Evolutionary conservation across 2,888 invertebrate genomes (phyloP).

Genomic region (Drosophila barbarae): DNA sequence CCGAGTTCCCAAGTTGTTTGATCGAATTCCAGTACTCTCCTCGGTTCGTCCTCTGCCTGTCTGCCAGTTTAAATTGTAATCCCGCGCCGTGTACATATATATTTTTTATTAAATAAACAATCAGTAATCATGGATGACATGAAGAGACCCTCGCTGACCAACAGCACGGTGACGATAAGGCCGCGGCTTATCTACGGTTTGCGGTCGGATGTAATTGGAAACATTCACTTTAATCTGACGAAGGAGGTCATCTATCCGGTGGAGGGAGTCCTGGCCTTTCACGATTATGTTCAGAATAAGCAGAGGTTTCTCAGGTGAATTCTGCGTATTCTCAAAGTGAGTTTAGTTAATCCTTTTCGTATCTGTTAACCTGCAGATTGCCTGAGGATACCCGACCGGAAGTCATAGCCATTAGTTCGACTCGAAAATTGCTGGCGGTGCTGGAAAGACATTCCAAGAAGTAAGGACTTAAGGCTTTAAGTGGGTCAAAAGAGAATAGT

Average conservation of each 20-base stretch:
- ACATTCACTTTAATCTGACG: slow-evolving; percentile 86
- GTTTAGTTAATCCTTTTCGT: not conserved
- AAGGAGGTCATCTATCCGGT: slow-evolving; percentile 90
- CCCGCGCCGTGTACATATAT: slow-evolving; percentile 21
- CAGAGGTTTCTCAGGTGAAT: slow-evolving; percentile 85
- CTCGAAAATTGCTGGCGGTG: slow-evolving; percentile 77
- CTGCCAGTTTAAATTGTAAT: slow-evolving; percentile 41
- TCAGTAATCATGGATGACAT: slow-evolving; percentile 52
- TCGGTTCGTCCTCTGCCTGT: slow-evolving; percentile 1
- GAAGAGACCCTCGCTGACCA: slow-evolving; percentile 28
- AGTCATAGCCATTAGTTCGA: slow-evolving; percentile 76
- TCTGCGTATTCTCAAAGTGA: accelerated
- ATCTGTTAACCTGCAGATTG: slow-evolving; percentile 58
- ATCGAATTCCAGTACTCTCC: slow-evolving; percentile 53
- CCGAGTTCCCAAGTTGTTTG: slow-evolving; percentile 50
- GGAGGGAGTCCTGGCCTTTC: slow-evolving; percentile 87
- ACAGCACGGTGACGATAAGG: slow-evolving; percentile 70
- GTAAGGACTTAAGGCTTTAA: slow-evolving; percentile 38
- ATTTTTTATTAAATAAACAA: slow-evolving; percentile 11
- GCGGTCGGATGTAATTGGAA: slow-evolving; percentile 82
- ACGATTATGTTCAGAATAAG: slow-evolving; percentile 86
- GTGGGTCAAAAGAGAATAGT: not conserved
- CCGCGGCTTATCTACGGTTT: slow-evolving; percentile 79
- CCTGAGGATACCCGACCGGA: slow-evolving; percentile 74
- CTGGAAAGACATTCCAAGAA: slow-evolving; percentile 68